Evolutionary conservation across 2,888 invertebrate species (phyloP), one percentile per base, ranked within the genome.

Genomic region (Siphlonurus alternatus): DNA sequence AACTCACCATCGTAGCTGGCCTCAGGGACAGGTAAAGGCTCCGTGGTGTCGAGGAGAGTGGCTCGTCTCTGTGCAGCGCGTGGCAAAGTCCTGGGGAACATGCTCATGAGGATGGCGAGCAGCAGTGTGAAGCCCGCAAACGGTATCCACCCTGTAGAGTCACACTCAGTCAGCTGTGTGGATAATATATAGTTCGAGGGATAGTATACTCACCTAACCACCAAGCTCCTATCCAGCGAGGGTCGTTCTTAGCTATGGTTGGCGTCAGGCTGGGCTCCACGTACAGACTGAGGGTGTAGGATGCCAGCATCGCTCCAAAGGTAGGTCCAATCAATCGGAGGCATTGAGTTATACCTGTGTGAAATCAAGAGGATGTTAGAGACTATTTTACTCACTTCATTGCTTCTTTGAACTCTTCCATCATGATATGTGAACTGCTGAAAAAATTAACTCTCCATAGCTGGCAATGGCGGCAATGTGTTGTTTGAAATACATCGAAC

Each of bases 171-270:
- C n/a, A n/a, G n/a, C n/a, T n/a, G n/a, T n/a, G n/a, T n/a, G n/a
- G n/a, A n/a, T n/a, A n/a, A n/a, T n/a, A n/a, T n/a, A n/a, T n/a
- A n/a, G n/a, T n/a, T n/a, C n/a, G n/a, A n/a, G n/a, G n/a, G n/a
- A 59, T 7, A 59, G 22, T 18, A 59, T 59, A 59, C 67, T 68
- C 68, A 74, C 75, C 79, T 3, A 79, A 70, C 80, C 80, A 80
- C 80, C 80, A 81, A 0, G 80, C 80, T 1, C 81, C 81, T 18
- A 80, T 73, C 80, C 80, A 81, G 54, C 79, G 71, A 0, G 79
- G 78, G 69, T 79, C 79, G 19, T 73, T 70, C 15, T 71, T 69
- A 1, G 70, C 71, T 59, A 79, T 72, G 10, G 72, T 70, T 3
- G 73, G 74, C 19, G 69, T 67, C 24, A 72, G 63, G 2, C 63